Percentiles rank a stretch among this genome's conserved stretches.
Conservation (phyloP, 2,113 vertebrate species). For the Rhinichthys klamathensis region DNA sequence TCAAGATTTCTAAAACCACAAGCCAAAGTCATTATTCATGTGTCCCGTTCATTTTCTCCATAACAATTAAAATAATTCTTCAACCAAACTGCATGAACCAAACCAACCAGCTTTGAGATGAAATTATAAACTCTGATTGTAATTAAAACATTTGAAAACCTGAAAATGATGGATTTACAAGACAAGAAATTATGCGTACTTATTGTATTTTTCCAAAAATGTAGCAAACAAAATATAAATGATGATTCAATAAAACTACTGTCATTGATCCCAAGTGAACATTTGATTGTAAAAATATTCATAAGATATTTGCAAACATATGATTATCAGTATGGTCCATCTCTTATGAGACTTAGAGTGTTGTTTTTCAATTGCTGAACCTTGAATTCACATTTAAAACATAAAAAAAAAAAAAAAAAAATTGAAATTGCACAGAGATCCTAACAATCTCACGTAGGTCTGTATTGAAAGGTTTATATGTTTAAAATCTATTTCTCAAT, state of each 20-base stretch:
- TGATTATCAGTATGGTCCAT: background rate
- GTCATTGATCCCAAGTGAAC: background rate
- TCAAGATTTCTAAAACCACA: background rate
- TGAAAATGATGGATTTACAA: background rate
- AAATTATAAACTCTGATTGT: background rate
- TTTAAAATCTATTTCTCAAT: background rate
- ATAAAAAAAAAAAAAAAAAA: no score
- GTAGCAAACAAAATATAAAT: background rate
- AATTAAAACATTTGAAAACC: background rate
- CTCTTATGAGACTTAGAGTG: background rate
- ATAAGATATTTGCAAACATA: background rate
- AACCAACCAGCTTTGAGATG: background rate
- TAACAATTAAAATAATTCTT: no score
- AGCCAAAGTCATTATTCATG: background rate
- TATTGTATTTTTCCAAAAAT: no score
- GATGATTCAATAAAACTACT: background rate
- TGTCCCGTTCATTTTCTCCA: no score
- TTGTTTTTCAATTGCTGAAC: background rate
- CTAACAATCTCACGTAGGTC: no score
- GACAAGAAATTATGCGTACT: background rate
- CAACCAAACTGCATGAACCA: background rate
- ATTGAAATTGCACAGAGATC: no score
- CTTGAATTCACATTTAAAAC: background rate
- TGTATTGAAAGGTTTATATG: background rate
- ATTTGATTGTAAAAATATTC: background rate